Percentiles rank a stretch among this genome's conserved stretches.
Evolutionary conservation across 2,797 vertebrate species (phyloP).

Genomic region (Manis javanica): DNA sequence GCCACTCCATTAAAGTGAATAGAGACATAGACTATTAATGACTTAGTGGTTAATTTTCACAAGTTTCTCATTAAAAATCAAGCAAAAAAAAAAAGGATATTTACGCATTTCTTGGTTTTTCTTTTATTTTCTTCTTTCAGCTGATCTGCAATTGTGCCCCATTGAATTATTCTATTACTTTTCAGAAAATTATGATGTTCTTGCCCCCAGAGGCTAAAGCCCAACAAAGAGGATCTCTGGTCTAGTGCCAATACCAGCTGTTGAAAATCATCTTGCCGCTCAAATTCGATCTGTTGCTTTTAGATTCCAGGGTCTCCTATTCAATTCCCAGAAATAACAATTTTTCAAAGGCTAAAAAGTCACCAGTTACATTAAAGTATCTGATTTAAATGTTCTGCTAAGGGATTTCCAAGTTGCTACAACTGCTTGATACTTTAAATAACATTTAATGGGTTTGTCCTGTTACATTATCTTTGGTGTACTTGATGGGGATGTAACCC

Average conservation of each 20-base stretch:
- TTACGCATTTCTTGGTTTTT: not conserved
- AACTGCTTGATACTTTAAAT: slow-evolving; percentile 62
- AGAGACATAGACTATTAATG: not conserved
- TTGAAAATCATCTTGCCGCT: slow-evolving; percentile 69
- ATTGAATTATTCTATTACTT: slow-evolving; percentile 62
- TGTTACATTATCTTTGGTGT: slow-evolving; percentile 73
- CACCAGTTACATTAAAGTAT: slow-evolving; percentile 72
- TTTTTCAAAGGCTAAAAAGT: slow-evolving; percentile 69
- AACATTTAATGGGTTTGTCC: slow-evolving; percentile 59
- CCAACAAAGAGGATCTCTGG: slow-evolving; percentile 50
- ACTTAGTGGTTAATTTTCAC: slow-evolving; percentile 7
- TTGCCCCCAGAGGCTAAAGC: slow-evolving; percentile 44
- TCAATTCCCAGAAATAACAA: slow-evolving; percentile 61
- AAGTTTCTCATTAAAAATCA: slow-evolving; percentile 41
- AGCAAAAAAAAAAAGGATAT: not conserved
- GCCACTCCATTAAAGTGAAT: not conserved
- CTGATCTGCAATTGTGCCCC: slow-evolving; percentile 11
- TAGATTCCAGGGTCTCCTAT: slow-evolving; percentile 67
- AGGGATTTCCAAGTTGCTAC: slow-evolving; percentile 68
- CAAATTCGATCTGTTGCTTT: slow-evolving; percentile 61
- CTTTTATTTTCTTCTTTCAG: slow-evolving; percentile 35
- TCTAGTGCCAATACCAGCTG: slow-evolving; percentile 49
- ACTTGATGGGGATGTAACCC: slow-evolving; percentile 53
- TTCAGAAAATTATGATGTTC: slow-evolving; percentile 63
- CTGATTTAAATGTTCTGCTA: slow-evolving; percentile 70